Conservation (phyloP, 2,113 vertebrate species). For the Alouatta palliata region DNA sequence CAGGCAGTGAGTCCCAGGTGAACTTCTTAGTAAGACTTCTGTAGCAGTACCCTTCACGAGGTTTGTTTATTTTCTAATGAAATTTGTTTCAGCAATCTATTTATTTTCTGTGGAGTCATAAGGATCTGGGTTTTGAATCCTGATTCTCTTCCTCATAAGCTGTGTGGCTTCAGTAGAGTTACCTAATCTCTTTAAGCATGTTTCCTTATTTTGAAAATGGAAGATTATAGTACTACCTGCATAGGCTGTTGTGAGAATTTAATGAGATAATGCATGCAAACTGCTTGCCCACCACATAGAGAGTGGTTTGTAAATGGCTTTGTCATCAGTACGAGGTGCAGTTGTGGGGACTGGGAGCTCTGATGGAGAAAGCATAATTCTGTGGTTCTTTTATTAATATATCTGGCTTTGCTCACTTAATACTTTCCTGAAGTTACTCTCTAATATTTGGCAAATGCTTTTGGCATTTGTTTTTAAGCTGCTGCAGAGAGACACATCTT, state of each 20-base stretch:
- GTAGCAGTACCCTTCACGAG: neutral
- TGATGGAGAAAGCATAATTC: neutral
- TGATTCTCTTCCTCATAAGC: neutral
- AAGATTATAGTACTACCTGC: too few species aligned
- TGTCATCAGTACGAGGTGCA: neutral
- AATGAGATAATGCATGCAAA: neutral
- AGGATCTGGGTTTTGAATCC: neutral
- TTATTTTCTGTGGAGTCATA: neutral
- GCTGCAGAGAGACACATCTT: fast-evolving
- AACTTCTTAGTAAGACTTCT: neutral
- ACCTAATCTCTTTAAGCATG: neutral
- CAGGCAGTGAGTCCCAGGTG: neutral
- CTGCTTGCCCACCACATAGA: fast-evolving
- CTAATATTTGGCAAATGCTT: neutral
- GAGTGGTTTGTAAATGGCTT: fast-evolving
- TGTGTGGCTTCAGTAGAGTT: neutral
- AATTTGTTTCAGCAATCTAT: neutral
- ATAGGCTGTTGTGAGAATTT: neutral
- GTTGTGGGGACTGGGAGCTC: neutral
- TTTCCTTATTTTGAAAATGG: neutral
- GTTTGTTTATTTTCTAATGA: neutral
- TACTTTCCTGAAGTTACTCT: neutral
- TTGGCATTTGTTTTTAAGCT: neutral
- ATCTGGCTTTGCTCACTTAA: neutral
- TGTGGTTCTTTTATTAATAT: neutral